Conservation (phyloP, 37 sponge, comb jelly and placozoan genomes). For the Halisarca cf. caerulea region DNA sequence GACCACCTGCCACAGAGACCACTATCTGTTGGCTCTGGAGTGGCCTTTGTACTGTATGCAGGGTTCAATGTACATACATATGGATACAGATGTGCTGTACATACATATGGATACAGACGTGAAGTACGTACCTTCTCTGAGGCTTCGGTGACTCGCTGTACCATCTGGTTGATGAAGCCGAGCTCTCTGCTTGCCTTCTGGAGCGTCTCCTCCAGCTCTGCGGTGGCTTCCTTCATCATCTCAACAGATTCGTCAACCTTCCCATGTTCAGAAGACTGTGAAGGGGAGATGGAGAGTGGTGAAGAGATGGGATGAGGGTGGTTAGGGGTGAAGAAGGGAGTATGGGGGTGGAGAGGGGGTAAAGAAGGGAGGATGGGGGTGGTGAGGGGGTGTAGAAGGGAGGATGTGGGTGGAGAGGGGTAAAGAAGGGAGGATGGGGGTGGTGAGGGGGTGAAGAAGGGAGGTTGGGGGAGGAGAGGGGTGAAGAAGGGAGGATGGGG, state of each 20-base stretch:
- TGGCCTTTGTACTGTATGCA: not conserved
- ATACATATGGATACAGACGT: too few species aligned
- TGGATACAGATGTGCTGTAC: not conserved
- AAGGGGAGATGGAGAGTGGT: too few species aligned
- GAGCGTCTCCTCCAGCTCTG: slow-evolving; percentile 20
- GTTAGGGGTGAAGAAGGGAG: too few species aligned
- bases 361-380: too few species aligned
- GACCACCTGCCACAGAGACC: not conserved
- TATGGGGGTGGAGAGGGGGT: too few species aligned
- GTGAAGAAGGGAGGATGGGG: too few species aligned
- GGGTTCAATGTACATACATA: not conserved
- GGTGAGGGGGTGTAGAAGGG: too few species aligned
- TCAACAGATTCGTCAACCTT: slow-evolving; percentile 19
- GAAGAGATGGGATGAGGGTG: not conserved
- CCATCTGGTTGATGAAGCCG: slow-evolving; percentile 18
- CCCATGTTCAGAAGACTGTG: slow-evolving; percentile 11
- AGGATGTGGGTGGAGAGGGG: too few species aligned
- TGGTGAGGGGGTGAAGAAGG: too few species aligned
- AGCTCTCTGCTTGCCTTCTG: slow-evolving; percentile 2
- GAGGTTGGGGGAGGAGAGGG: too few species aligned
- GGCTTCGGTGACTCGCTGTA: not conserved
- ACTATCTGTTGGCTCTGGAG: too few species aligned
- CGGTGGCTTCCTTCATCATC: slow-evolving; percentile 14
- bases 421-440: too few species aligned
- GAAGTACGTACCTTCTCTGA: not conserved